Conservation (phyloP, 2,113 vertebrate species). For the Ptyas mucosa region DNA sequence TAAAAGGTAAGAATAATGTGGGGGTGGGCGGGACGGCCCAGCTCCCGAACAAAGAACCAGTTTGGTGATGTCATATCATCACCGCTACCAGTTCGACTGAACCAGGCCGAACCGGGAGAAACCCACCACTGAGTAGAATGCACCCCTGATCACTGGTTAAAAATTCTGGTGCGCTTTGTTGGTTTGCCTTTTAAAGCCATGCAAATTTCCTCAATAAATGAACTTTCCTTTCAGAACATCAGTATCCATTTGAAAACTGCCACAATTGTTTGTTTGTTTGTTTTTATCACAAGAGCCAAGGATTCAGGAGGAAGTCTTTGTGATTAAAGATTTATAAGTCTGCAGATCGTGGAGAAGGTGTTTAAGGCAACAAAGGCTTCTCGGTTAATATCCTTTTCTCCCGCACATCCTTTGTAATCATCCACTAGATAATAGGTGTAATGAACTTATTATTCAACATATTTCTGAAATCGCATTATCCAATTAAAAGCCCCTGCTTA, state of each 20-base stretch:
- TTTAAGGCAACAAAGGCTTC: background rate
- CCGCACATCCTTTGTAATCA: background rate
- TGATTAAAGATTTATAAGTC: background rate
- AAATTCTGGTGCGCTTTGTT: background rate
- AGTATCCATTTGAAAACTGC: background rate
- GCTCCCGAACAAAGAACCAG: too few species aligned
- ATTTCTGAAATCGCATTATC: conserved; percentile 1
- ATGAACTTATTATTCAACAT: conserved; percentile 12
- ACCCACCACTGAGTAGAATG: too few species aligned
- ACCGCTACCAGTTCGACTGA: too few species aligned
- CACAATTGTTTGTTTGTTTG: background rate
- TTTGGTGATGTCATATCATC: too few species aligned
- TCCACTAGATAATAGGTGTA: background rate
- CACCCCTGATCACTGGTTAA: too few species aligned
- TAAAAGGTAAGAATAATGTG: too few species aligned
- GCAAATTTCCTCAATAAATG: background rate
- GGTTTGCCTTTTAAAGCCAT: background rate
- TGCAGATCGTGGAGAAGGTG: background rate
- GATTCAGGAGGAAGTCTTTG: background rate
- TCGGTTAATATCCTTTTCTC: conserved; percentile 4
- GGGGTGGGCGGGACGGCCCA: too few species aligned
- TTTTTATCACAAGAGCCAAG: background rate
- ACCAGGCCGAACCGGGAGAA: too few species aligned
- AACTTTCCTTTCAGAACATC: background rate
- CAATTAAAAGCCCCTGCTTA: conserved; percentile 42